phyloP scores from a whole-genome alignment of 2,113 vertebrate species.

The Grantiella picta region DNA sequence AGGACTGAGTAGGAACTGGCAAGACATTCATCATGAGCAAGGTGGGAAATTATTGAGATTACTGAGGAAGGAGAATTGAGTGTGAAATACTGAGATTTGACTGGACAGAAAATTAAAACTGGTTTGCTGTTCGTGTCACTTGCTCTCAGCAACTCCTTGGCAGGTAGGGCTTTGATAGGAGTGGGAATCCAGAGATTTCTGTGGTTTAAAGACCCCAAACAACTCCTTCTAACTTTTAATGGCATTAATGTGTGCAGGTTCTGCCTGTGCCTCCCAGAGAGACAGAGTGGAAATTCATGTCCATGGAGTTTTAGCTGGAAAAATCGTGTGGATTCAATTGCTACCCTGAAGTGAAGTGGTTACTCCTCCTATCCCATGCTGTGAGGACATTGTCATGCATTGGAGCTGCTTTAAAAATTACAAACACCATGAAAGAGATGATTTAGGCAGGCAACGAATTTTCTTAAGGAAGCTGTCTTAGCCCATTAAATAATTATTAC shows the following conservation, averaged over 20 bases:
- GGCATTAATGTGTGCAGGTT: neutral
- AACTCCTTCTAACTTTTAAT: constrained; percentile 19
- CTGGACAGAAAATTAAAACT: constrained; percentile 76
- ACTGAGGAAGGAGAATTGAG: constrained; percentile 84
- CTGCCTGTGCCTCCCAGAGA: neutral
- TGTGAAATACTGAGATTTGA: constrained; percentile 78
- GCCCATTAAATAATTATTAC: neutral
- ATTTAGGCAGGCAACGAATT: neutral
- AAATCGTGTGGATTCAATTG: neutral
- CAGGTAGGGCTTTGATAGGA: constrained; percentile 39
- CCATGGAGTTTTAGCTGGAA: neutral
- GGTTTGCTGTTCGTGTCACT: constrained; percentile 40
- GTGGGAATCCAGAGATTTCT: neutral
- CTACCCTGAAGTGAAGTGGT: neutral
- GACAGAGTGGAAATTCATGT: neutral
- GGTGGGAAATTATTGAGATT: constrained; percentile 99
- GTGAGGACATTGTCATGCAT: neutral
- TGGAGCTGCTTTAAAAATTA: neutral
- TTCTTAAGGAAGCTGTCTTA: neutral
- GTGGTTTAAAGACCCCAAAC: neutral
- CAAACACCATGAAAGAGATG: neutral
- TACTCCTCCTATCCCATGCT: neutral
- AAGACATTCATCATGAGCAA: constrained; percentile 99
- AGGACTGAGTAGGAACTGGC: constrained; percentile 87
- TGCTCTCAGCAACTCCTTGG: constrained; percentile 56